Base-by-base conservation (phyloP, 2,888 invertebrate species). In the Noctuana brunneofusca region DNA sequence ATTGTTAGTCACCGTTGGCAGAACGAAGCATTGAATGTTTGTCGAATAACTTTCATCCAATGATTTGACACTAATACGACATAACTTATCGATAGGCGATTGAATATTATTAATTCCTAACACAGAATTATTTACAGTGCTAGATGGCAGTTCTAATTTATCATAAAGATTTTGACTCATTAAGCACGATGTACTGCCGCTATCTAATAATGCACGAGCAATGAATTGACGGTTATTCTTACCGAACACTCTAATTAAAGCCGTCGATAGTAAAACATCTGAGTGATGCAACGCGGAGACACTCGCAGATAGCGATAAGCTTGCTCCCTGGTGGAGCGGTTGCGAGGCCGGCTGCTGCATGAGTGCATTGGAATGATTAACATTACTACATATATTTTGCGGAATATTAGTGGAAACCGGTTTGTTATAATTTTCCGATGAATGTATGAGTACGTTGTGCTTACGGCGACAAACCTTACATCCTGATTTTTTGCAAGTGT, bases 121-220 rank as follows among this genome's bases (percentile, higher is more conserved):
- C 4, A 20, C 12, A 20, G 46, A 46, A 46, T 20, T 46, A 4
- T 58, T 20, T 2, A 49, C n/a, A 1, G 14, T 57, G 5, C 2
- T 35, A 12, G 14, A 1, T 18, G 57, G 57, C 20, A 57, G 22
- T 22, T 20, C 22, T 2, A 57, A 30, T 4, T 56, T 30, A 3
- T 48, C 32, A 14, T 56, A n/a, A 11, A 56, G 9, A 8, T 20
- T 4, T 16, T 63, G 41, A 27, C 18, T 56, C 38, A 63, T 63
- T 14, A 63, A 16, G 27, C 57, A 63, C 3, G 63, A 32, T 2
- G 56, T 52, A 22, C 63, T 63, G 32, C 63, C 63, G 50, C 43
- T 35, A 9, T 63, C 63, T 3, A 63, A 32, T 3, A 57, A 32
- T 0, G 52, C 52, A 20, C 63, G 56, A 24, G 24, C 57, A 16